phyloP scores from a whole-genome alignment of 2,888 invertebrate genomes.

The Eristalis intricaria region DNA sequence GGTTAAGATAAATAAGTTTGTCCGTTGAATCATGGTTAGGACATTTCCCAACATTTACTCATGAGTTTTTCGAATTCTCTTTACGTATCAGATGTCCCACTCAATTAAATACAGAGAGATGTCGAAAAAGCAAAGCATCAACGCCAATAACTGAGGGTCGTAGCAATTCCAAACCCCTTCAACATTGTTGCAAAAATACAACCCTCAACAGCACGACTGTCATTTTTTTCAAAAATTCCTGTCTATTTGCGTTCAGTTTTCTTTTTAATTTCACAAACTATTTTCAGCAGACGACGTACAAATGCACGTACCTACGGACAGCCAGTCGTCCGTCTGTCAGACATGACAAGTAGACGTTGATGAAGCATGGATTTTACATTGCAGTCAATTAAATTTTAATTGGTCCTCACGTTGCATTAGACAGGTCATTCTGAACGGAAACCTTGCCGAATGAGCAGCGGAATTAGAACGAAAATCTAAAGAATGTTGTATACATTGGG shows the following conservation, averaged over 20 bases:
- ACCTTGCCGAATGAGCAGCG: not conserved
- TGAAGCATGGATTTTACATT: slow-evolving; percentile 9
- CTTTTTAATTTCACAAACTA: not conserved
- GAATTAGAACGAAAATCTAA: too few species aligned
- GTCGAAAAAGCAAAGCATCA: too few species aligned
- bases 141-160: too few species aligned
- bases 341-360: slow-evolving; percentile 5
- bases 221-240: not conserved
- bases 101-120: too few species aligned
- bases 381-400: slow-evolving; percentile 19
- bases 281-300: not conserved
- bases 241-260: not conserved
- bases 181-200: too few species aligned
- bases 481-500: not conserved
- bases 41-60: too few species aligned
- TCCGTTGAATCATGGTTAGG: too few species aligned
- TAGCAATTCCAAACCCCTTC: too few species aligned
- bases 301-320: not conserved
- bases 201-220: too few species aligned
- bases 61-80: too few species aligned
- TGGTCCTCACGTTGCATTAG: not conserved
- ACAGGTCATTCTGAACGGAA: not conserved
- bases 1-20: too few species aligned
- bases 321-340: not conserved
- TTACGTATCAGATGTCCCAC: too few species aligned